Percentiles rank a stretch among this genome's conserved stretches.
Evolutionary conservation across 2,888 invertebrate genomes (phyloP).

Genomic region (Orthosia gracilis): DNA sequence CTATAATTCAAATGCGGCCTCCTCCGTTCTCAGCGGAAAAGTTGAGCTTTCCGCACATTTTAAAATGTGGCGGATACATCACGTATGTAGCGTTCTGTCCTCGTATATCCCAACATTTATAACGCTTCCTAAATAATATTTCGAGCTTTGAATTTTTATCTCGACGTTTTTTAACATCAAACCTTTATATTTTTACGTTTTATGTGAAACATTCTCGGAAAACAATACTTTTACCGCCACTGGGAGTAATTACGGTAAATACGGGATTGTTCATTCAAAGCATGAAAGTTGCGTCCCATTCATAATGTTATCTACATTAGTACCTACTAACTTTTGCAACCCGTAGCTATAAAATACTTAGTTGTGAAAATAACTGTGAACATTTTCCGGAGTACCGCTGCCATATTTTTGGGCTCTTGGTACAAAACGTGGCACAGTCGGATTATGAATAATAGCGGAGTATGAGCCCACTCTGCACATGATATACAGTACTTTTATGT

Average conservation of each 20-base stretch:
- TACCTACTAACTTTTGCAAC: slow-evolving; percentile 31
- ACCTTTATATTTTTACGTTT: slow-evolving; percentile 21
- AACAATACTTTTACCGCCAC: slow-evolving; percentile 25
- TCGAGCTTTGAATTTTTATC: slow-evolving; percentile 51
- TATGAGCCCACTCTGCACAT: slow-evolving; percentile 67
- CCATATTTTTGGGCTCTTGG: slow-evolving; percentile 54
- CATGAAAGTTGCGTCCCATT: slow-evolving; percentile 41
- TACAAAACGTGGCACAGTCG: slow-evolving; percentile 59
- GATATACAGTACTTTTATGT: slow-evolving; percentile 69
- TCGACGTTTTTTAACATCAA: slow-evolving; percentile 29
- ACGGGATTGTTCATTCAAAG: slow-evolving; percentile 23
- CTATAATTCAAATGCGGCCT: slow-evolving; percentile 73
- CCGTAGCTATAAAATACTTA: slow-evolving; percentile 55
- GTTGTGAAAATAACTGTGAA: slow-evolving; percentile 49
- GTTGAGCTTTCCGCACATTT: slow-evolving; percentile 68
- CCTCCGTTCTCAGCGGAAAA: slow-evolving; percentile 68
- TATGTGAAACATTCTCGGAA: slow-evolving; percentile 19
- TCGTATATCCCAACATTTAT: slow-evolving; percentile 52
- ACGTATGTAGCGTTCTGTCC: slow-evolving; percentile 60
- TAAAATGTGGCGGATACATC: slow-evolving; percentile 63
- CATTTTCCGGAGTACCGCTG: slow-evolving; percentile 35
- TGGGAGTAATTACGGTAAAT: slow-evolving; percentile 27
- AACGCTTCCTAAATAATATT: slow-evolving; percentile 55
- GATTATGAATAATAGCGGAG: slow-evolving; percentile 68
- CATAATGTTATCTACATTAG: slow-evolving; percentile 52